Base-by-base conservation (phyloP, 2,888 invertebrate species). In the Timema podura region DNA sequence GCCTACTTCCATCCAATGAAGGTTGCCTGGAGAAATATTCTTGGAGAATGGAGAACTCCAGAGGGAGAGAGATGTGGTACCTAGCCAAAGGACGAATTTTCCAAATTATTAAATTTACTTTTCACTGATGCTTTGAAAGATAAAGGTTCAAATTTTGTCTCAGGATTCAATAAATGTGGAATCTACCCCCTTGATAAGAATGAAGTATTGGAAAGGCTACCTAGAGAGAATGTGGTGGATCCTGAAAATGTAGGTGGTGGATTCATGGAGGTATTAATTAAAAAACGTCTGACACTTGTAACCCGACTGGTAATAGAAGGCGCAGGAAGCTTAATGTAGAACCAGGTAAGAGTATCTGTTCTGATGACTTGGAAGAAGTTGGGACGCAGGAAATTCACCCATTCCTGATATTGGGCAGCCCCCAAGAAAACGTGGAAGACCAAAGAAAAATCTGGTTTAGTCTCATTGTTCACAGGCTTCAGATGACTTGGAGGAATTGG, bases 1-100 rank as follows among this genome's bases (percentile, higher is more conserved):
- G 77, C 78, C 7, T 77, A 76, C 64, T 80, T 79, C 68, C 67
- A 74, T 11, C 78, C 79, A 7, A 72, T 79, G 72, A 79, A 79
- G 71, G 70, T 45, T 61, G 71, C 70, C 5, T 78, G 76, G 78
- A 71, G 75, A 57, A 44, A 73, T 45, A 71, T 78, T 16, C 64
- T 75, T 49, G 57, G 59, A 5, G 67, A 73, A 1, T 75, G 73
- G 73, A 74, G 74, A 67, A n/a, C n/a, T n/a, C 73, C 70, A 67
- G 70, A 64, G 47, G 44, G 30, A n/a, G n/a, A n/a, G n/a, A n/a
- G n/a, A n/a, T n/a, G n/a, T n/a, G n/a, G n/a, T n/a, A n/a, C n/a
- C n/a, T n/a, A n/a, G n/a, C n/a, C n/a, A n/a, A n/a, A n/a, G n/a
- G n/a, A n/a, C n/a, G n/a, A n/a, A n/a, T n/a, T n/a, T n/a, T n/a